Conservation (phyloP, 64 coral and sea anemone genomes). For the Cladopsammia gracilis region DNA sequence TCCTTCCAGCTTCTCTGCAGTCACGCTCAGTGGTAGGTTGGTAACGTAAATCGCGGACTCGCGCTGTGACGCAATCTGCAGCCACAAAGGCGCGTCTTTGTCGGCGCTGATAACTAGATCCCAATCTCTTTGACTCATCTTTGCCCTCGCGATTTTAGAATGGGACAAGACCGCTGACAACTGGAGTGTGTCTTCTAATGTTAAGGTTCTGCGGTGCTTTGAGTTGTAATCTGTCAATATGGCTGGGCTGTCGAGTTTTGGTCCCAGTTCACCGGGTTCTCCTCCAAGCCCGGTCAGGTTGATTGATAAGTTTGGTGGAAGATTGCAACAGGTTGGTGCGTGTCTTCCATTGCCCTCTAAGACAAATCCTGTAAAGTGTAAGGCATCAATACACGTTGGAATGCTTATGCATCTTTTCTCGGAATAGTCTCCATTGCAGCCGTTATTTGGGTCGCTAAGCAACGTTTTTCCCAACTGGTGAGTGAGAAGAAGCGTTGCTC, state of each 20-base stretch:
- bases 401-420: too few species aligned
- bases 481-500: too few species aligned
- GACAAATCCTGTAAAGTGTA: conserved; percentile 45
- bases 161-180: conserved; percentile 62
- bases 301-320: conserved; percentile 59
- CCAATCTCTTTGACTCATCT: conserved; percentile 74
- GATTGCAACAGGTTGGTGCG: conserved; percentile 2
- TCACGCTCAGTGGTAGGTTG: conserved; percentile 79
- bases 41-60: conserved; percentile 63
- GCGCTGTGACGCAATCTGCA: conserved; percentile 68
- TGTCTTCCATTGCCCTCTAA: neutral
- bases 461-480: too few species aligned
- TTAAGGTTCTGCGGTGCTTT: conserved; percentile 78
- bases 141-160: neutral
- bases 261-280: conserved; percentile 74
- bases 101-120: conserved; percentile 73
- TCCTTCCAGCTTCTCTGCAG: conserved; percentile 76
- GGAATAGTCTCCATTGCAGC: too few species aligned
- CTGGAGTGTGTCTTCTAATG: conserved; percentile 58
- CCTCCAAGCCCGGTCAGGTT: conserved; percentile 83
- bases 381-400: neutral
- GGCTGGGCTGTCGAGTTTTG: conserved; percentile 67
- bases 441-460: too few species aligned
- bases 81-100: conserved; percentile 75
- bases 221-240: conserved; percentile 74